Base-by-base conservation (phyloP, 2,888 invertebrate genomes). In the Spilarctia lutea region DNA sequence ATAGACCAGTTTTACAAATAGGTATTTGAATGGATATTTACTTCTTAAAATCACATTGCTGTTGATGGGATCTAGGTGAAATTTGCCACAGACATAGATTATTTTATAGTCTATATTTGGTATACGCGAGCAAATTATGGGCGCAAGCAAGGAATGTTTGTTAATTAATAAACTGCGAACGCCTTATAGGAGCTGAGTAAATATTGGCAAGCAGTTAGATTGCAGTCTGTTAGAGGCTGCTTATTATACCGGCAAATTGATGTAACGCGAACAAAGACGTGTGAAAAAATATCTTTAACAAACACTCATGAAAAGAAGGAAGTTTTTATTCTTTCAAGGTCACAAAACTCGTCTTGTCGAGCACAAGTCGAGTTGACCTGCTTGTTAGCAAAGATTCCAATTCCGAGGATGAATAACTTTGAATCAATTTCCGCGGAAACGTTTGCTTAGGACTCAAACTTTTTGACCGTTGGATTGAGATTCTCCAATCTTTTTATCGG, bases 371-470 rank as follows among this genome's bases (percentile, higher is more conserved):
- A 60, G 27, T 60, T 60, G 60, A 60, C 60, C 27, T 60, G 60
- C 60, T 60, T 27, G 60, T 60, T 60, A 60, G 27, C 27, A 60
- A 60, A 27, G 60, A 60, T 60, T 60, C 48, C 48, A 27, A 45
- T 68, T 33, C 24, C n/a, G 27, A 11, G 27, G n/a, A 60, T 60
- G 27, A 60, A 60, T 42, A 39, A 48, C 33, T 45, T 65, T 30
- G 45, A 65, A 27, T 48, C 65, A 48, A 72, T 72, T 65, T 35
- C 65, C 6, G 65, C 48, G 35, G n/a, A 24, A 66, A 65, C 52
- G 71, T 72, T 72, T 72, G 24, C 65, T 72, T 72, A 65, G 65
- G 52, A 72, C 52, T 10, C n/a, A 70, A 39, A 7, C 16, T n/a
- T n/a, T 70, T 63, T 20, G 60, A 39, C 30, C 65, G 3, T 11